phyloP scores from a whole-genome alignment of 1,140 invertebrate genomes.

The Lordiphosa stackelbergi region DNA sequence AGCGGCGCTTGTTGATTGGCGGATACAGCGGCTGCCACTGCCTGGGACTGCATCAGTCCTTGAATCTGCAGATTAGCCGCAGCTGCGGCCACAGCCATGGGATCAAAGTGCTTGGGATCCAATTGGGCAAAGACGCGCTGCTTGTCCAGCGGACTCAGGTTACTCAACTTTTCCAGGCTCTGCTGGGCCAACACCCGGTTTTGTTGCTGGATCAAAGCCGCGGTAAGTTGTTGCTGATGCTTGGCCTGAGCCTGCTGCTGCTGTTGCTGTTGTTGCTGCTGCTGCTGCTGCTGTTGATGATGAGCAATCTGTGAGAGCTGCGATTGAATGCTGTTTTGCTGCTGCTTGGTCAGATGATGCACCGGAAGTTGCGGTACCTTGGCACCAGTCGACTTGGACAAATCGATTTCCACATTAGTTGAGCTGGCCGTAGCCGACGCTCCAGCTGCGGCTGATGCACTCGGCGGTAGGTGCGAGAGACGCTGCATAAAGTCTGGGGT shows the following conservation, averaged over 20 bases:
- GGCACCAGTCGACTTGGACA: slow-evolving; percentile 56
- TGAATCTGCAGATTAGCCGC: slow-evolving; percentile 73
- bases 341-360: slow-evolving; percentile 72
- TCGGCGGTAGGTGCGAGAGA: slow-evolving; percentile 72
- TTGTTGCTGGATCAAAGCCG: slow-evolving; percentile 80
- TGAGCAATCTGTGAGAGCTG: slow-evolving; percentile 66
- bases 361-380: slow-evolving; percentile 50
- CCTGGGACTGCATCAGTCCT: slow-evolving; percentile 67
- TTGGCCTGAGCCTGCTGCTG: slow-evolving; percentile 63
- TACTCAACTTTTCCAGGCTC: slow-evolving; percentile 79
- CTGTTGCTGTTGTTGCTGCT: slow-evolving; percentile 59
- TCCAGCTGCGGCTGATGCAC: slow-evolving; percentile 37
- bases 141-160: slow-evolving; percentile 78
- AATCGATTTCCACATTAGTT: slow-evolving; percentile 60
- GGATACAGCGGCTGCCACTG: slow-evolving; percentile 62
- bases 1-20: slow-evolving; percentile 47
- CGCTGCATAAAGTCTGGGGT: slow-evolving; percentile 77
- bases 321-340: slow-evolving; percentile 71
- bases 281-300: slow-evolving; percentile 60
- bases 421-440: slow-evolving; percentile 32
- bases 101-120: slow-evolving; percentile 77
- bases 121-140: slow-evolving; percentile 79
- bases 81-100: slow-evolving; percentile 71
- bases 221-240: slow-evolving; percentile 78
- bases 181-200: slow-evolving; percentile 80